Base-by-base conservation (phyloP, 2,797 vertebrate genomes). In the Mus spretus region DNA sequence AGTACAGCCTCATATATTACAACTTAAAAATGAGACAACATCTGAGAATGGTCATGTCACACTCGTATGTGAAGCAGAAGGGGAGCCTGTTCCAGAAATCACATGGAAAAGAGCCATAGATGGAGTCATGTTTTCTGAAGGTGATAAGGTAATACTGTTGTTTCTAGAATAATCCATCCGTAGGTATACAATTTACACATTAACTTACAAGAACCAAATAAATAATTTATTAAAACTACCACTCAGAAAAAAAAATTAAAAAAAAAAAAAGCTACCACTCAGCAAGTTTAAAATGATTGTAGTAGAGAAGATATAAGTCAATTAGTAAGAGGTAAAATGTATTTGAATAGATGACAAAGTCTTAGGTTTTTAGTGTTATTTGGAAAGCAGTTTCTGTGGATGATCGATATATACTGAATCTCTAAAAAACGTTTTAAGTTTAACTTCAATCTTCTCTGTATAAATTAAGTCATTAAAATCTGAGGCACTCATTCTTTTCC, bases 1-100 rank as follows among this genome's bases (percentile, higher is more conserved):
- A 99, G 99, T 99, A 98, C 99, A 99, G 99, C 99, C 99, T 97
- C 99, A 99, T 96, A 99, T 99, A 98, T 99, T 99, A 97, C 99
- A 99, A 98, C 99, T 99, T 98, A 99, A 99, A 97, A 99, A 99
- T 97, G 99, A 99, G 98, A 99, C 99, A 0, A 99, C 99, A 0
- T 99, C 99, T 96, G 99, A 99, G 98, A 99, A 99, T 98, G 99
- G 99, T 84, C 99, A 99, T 81, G 98, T 99, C 97, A 99, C 99
- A 94, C 99, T 99, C 97, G 98, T 99, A 97, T 99, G 99, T 95
- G 99, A 99, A 96, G 99, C 99, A 3, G 99, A 99, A 98, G 99
- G 99, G 31, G 99, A 99, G 97, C 99, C 99, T 9, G 86, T 99
- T 94, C 99, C 99, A 55, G 99, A 99, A 98, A 99, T 99, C 96